Base-by-base conservation (phyloP, 2,113 vertebrate species). In the Heteronetta atricapilla region DNA sequence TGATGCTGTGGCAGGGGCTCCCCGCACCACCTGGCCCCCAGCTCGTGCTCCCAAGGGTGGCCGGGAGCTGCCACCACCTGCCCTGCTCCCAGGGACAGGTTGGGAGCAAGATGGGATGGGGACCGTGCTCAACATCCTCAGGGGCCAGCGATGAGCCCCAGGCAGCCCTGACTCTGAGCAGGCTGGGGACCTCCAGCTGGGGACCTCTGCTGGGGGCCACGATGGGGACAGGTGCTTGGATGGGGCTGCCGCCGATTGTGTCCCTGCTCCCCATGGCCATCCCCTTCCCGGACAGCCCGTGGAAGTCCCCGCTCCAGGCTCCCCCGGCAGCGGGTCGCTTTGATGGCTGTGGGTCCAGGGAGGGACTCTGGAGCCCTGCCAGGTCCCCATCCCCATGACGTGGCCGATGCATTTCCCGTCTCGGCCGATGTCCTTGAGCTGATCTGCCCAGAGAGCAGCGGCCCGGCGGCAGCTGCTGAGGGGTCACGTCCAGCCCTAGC, bases 1-100 rank as follows among this genome's bases (percentile, higher is more conserved):
- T 18, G 46, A 6, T 19, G 52, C 56, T 58, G 63, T 5, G 28
- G 53, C 15, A 16, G 53, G 28, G 53, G 53, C 52, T 56, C 53
- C 53, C 53, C 6, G n/a, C 16, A 3, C 22, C 16, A 3, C 34
- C 17, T 6, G 21, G 22, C 17, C 34, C 34, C 64, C 10, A 2
- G 18, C 21, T 34, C 40, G 16, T 33, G 72, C 73, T 13, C 11
- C 46, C 55, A 6, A 3, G 26, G 36, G 18, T 5, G 38, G 10
- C 26, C 20, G 0, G 53, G 3, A 2, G 3, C 36, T 2, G 7
- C 13, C 46, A 10, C 18, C 2, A 0, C 34, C 67, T 44, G 36
- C 25, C 28, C 26, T 3, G 40, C 9, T 3, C 40, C 4, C 3
- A 7, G 8, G 36, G 46, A 31, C 53, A 7, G 17, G 4, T 3